phyloP scores from a whole-genome alignment of 2,888 invertebrate genomes.

The Scrobipalpa atriplicella region DNA sequence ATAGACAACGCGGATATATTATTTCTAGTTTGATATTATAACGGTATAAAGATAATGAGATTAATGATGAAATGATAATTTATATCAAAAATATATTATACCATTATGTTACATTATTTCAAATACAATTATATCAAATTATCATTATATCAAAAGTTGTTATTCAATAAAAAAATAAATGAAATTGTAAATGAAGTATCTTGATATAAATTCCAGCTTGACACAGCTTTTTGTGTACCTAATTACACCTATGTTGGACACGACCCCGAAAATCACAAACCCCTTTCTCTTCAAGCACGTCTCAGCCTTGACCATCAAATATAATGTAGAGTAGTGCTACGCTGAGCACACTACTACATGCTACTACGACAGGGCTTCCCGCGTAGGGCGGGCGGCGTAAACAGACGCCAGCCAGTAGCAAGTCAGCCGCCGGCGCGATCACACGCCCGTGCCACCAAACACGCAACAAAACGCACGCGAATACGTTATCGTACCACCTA shows the following conservation, averaged over 20 bases:
- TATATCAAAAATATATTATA: too few species aligned
- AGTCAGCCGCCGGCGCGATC: neutral
- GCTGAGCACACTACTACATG: neutral
- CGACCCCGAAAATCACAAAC: neutral
- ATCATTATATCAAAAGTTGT: too few species aligned
- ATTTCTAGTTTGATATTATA: too few species aligned
- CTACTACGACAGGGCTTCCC: slow-evolving; percentile 17
- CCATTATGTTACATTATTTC: too few species aligned
- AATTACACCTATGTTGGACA: neutral
- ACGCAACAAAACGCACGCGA: slow-evolving; percentile 6
- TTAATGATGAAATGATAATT: too few species aligned
- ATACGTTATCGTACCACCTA: neutral
- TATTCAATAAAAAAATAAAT: too few species aligned
- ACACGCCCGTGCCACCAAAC: neutral
- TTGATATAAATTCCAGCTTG: too few species aligned
- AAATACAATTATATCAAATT: too few species aligned
- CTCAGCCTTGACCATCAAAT: slow-evolving; percentile 12
- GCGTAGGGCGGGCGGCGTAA: slow-evolving; percentile 18
- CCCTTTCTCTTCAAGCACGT: neutral
- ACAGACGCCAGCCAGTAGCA: slow-evolving; percentile 4
- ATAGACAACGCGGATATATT: too few species aligned
- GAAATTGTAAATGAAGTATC: too few species aligned
- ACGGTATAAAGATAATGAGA: too few species aligned
- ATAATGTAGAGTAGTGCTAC: slow-evolving; percentile 3
- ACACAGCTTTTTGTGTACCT: too few species aligned